phyloP scores from a whole-genome alignment of 2,113 vertebrate genomes.

The Gavia stellata region DNA sequence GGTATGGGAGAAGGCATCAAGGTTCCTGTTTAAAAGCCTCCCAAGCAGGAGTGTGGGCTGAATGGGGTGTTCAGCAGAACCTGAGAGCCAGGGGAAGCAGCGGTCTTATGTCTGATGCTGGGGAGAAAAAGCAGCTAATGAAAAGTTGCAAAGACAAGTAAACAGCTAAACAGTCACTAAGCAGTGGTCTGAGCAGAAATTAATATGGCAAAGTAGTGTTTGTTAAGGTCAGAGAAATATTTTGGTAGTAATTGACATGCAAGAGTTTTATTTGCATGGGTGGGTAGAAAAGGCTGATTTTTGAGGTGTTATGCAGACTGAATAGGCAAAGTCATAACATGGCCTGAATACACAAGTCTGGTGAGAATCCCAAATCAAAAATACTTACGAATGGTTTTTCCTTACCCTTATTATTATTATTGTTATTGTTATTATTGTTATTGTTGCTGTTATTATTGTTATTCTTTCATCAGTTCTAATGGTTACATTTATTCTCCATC shows the following conservation, averaged over 20 bases:
- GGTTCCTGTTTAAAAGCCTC: neutral
- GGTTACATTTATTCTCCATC: neutral
- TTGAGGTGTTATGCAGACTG: neutral
- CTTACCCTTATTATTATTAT: neutral
- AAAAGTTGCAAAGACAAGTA: neutral
- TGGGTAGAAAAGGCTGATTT: neutral
- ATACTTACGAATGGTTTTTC: neutral
- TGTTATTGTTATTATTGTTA: neutral
- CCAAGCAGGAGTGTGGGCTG: neutral
- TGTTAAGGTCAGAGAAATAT: neutral
- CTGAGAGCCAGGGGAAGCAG: neutral
- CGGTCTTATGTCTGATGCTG: neutral
- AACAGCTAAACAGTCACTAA: neutral
- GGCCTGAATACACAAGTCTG: neutral
- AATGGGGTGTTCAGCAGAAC: neutral
- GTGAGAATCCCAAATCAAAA: neutral
- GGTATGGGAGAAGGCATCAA: neutral
- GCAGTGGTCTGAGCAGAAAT: neutral
- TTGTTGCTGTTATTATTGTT: neutral
- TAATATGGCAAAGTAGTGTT: neutral
- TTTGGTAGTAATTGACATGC: neutral
- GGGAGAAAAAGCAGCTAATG: neutral
- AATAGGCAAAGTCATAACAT: neutral
- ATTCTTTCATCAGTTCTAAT: neutral
- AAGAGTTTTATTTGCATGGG: neutral